These are phyloP conservation scores for Masticophis lateralis DNA, from an alignment of 2,797 vertebrate species.

Conservation along the genomic window DNA sequence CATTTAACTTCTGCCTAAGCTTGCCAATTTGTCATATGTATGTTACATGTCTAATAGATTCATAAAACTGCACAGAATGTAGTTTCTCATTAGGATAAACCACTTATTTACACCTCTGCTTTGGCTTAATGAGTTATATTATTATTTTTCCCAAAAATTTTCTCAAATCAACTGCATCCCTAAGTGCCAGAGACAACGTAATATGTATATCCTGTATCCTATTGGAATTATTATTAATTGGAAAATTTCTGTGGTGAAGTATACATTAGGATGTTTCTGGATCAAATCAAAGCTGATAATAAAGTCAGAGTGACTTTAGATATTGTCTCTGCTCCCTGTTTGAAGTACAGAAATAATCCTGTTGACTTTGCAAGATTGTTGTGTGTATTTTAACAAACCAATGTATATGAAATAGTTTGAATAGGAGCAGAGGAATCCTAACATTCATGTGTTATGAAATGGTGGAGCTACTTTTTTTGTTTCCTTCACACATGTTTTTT, in stretches of 20 bases:
- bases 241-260: not conserved
- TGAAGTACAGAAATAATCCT: not conserved
- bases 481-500: not conserved
- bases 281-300: not conserved
- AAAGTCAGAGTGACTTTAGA: not conserved
- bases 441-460: not conserved
- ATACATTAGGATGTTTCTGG: not conserved
- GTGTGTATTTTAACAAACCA: not conserved
- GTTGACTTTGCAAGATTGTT: not conserved
- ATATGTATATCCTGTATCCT: not conserved
- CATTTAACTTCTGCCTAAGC: not conserved
- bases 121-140: not conserved
- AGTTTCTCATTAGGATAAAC: not conserved
- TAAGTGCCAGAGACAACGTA: not conserved
- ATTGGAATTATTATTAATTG: not conserved
- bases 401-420: not conserved
- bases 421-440: not conserved
- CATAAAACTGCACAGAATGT: not conserved
- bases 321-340: not conserved
- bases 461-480: not conserved
- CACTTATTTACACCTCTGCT: not conserved
- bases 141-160: not conserved
- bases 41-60: not conserved
- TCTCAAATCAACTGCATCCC: not conserved
- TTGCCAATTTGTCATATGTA: not conserved